phyloP scores from a whole-genome alignment of 2,113 vertebrate genomes.

The Pterocles orientalis region DNA sequence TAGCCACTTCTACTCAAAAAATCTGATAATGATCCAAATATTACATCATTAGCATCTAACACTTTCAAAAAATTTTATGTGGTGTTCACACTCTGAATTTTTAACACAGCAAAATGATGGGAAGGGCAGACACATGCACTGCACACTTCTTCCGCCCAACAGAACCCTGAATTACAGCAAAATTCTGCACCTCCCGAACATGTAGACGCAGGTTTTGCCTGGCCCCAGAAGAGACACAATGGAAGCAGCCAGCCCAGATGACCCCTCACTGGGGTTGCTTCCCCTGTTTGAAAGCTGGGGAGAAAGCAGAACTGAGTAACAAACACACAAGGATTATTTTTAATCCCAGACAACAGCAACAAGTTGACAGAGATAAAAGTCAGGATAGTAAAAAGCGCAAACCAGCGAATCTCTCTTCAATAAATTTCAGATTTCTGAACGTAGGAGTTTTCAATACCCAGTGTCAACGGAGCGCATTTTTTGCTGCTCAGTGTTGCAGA shows the following conservation, averaged over 20 bases:
- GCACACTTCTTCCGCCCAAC: not conserved
- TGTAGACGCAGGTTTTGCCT: not conserved
- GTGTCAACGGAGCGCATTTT: not conserved
- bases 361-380: not conserved
- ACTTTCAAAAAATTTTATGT: not conserved
- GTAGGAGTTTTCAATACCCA: not conserved
- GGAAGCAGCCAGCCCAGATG: not conserved
- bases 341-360: not conserved
- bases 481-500: not conserved
- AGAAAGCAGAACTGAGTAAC: not conserved
- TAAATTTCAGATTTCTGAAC: not conserved
- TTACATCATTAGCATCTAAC: not conserved
- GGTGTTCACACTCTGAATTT: not conserved
- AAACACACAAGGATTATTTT: not conserved
- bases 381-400: not conserved
- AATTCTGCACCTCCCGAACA: not conserved
- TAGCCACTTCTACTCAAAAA: not conserved
- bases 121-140: accelerated
- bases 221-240: not conserved
- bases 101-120: not conserved
- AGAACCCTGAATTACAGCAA: not conserved
- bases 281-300: not conserved
- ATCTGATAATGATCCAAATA: not conserved
- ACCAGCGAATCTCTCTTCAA: not conserved
- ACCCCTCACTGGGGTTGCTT: not conserved